Percentiles rank a stretch among this genome's conserved stretches.
These are phyloP conservation scores for Probaryconus sp. DNA, from an alignment of 1,140 invertebrate genomes.

Conservation along the genomic window DNA sequence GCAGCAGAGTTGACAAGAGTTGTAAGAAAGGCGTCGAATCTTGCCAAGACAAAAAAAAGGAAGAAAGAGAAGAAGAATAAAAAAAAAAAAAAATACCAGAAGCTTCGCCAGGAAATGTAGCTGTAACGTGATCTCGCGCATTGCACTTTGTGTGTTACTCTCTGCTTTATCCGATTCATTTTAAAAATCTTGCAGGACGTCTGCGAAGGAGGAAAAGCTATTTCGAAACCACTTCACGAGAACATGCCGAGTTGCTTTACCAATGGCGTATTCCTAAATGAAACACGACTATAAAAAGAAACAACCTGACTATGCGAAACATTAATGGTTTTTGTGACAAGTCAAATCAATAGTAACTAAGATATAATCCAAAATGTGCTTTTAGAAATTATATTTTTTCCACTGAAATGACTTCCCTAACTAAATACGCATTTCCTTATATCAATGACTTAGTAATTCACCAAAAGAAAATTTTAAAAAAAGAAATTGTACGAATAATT, in stretches of 20 bases:
- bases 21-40: slow-evolving; percentile 30
- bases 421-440: no score
- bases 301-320: slow-evolving; percentile 12
- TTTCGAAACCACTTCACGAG: slow-evolving; percentile 48
- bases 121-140: slow-evolving; percentile 39
- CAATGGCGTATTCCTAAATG: slow-evolving; percentile 29
- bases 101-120: slow-evolving; percentile 3
- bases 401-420: no score
- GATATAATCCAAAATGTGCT: no score
- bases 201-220: slow-evolving; percentile 37
- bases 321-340: slow-evolving; percentile 30
- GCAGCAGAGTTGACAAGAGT: slow-evolving; percentile 42
- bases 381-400: no score
- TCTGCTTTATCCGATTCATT: slow-evolving; percentile 51
- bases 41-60: slow-evolving; percentile 41
- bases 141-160: slow-evolving; percentile 25
- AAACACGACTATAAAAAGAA: slow-evolving; percentile 34
- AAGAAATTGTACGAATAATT: no score
- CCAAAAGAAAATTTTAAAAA: no score
- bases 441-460: no score
- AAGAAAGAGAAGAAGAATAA: no score
- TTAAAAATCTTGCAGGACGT: slow-evolving; percentile 43
- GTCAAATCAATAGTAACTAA: slow-evolving; percentile 26
- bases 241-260: slow-evolving; percentile 31
- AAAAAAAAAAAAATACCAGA: no score